Conservation (phyloP, 2,888 invertebrate genomes). For the Steromphala cineraria region DNA sequence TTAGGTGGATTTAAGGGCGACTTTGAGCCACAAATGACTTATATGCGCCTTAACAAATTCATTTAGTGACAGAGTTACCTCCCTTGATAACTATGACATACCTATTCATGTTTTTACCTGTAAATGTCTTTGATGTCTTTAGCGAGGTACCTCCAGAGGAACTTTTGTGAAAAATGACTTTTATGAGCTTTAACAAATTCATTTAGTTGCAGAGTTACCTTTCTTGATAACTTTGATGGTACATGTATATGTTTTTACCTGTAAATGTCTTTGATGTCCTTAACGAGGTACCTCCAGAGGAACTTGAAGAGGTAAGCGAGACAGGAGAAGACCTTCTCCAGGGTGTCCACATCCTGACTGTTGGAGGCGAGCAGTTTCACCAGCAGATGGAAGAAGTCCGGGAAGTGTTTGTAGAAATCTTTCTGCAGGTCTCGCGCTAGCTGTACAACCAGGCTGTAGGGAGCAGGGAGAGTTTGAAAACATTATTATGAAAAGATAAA, state of each 20-base stretch:
- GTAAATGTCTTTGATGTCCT: slow-evolving; percentile 85
- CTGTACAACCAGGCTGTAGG: slow-evolving; percentile 85
- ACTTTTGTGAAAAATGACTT: too few species aligned
- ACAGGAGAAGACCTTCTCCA: slow-evolving; percentile 91
- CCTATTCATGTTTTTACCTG: slow-evolving; percentile 72
- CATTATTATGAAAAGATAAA: too few species aligned
- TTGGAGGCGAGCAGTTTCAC: slow-evolving; percentile 82
- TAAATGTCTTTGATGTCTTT: slow-evolving; percentile 86
- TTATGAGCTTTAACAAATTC: too few species aligned
- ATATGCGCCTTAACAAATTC: too few species aligned
- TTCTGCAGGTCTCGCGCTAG: slow-evolving; percentile 90
- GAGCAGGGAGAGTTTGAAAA: too few species aligned
- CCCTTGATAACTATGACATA: too few species aligned
- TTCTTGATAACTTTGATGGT: too few species aligned
- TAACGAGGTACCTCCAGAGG: slow-evolving; percentile 87
- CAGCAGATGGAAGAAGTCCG: slow-evolving; percentile 84
- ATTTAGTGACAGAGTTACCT: too few species aligned
- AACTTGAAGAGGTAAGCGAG: slow-evolving; percentile 94
- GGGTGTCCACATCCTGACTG: slow-evolving; percentile 85
- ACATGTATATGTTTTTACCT: slow-evolving; percentile 72
- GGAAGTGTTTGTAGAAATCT: slow-evolving; percentile 92
- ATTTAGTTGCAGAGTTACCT: too few species aligned
- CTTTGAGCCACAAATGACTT: too few species aligned
- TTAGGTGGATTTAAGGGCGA: too few species aligned
- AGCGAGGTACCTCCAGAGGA: slow-evolving; percentile 87